Evolutionary conservation across 2,888 invertebrate species (phyloP).

Genomic region (Rhagonycha fulva): DNA sequence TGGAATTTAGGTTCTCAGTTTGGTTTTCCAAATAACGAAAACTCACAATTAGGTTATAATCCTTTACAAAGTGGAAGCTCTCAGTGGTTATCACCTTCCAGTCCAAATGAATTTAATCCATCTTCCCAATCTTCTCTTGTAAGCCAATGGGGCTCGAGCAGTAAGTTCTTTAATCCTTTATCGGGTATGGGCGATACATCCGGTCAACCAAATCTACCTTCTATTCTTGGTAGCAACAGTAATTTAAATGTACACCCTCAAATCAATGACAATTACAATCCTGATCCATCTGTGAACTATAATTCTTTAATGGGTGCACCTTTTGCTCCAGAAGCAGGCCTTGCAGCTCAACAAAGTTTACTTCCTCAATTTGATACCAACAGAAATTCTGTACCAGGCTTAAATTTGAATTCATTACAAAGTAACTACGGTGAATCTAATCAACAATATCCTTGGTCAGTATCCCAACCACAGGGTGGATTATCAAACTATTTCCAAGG

Average conservation of each 20-base stretch:
- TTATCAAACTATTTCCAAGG: neutral
- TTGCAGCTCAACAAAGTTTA: too few species aligned
- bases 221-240: too few species aligned
- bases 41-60: neutral
- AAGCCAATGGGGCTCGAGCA: neutral
- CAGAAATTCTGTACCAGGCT: neutral
- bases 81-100: neutral
- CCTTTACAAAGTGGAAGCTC: neutral
- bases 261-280: too few species aligned
- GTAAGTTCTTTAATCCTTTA: too few species aligned
- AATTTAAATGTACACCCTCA: too few species aligned
- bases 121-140: neutral
- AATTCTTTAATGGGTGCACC: neutral
- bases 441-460: neutral
- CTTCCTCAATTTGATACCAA: neutral
- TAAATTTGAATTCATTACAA: neutral
- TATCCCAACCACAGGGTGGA: neutral
- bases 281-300: neutral
- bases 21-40: neutral
- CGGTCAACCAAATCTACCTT: too few species aligned
- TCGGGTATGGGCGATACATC: too few species aligned
- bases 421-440: neutral
- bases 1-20: neutral
- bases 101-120: neutral
- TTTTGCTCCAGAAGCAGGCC: neutral